Evolutionary conservation across 1,140 invertebrate species (phyloP).

Genomic region (Ladona fulva): DNA sequence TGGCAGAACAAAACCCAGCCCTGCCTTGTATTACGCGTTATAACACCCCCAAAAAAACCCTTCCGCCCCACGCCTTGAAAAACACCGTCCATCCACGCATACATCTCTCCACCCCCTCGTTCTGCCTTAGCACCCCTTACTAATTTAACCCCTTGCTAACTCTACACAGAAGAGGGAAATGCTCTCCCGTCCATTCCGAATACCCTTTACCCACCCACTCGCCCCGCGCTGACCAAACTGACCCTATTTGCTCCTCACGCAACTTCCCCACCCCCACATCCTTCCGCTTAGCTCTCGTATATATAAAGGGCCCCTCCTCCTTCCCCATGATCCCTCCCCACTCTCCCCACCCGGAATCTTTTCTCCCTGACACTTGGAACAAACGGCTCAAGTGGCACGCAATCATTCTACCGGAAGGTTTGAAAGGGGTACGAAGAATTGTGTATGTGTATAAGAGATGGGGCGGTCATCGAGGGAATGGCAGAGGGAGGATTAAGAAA

Average conservation of each 20-base stretch:
- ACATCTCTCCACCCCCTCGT: background rate
- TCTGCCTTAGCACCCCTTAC: background rate
- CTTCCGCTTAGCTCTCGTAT: too few relatives aligned
- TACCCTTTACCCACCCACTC: background rate
- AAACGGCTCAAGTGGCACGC: conserved; percentile 6
- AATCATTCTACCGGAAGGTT: background rate
- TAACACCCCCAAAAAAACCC: too few relatives aligned
- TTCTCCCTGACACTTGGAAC: background rate
- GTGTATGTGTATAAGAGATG: background rate
- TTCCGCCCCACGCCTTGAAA: background rate
- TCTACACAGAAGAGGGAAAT: background rate
- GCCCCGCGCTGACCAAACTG: background rate
- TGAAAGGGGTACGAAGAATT: background rate
- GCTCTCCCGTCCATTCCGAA: background rate
- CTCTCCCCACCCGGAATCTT: background rate
- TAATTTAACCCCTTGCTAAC: background rate
- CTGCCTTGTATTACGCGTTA: too few relatives aligned
- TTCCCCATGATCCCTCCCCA: background rate
- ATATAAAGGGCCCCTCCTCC: background rate
- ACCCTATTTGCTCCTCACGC: background rate
- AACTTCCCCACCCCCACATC: too few relatives aligned
- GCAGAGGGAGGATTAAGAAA: background rate
- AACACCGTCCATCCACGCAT: background rate
- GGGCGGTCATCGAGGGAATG: background rate
- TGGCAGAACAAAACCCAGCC: too few relatives aligned